Evolutionary conservation across 2,113 vertebrate species (phyloP).

Genomic region (Phylloscopus trochilus): DNA sequence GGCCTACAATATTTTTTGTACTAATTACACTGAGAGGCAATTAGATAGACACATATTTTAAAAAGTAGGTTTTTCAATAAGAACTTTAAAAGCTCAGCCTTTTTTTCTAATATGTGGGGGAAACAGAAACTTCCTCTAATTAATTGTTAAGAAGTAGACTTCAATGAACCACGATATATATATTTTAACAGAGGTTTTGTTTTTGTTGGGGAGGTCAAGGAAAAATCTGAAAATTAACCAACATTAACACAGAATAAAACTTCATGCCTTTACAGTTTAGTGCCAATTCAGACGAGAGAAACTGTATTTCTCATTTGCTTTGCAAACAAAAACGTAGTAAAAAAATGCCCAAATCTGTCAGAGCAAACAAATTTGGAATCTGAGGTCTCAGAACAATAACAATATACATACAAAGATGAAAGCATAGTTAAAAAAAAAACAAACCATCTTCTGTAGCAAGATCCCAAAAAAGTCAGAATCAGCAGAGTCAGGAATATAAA

Average conservation of each 20-base stretch:
- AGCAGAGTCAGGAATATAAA: slow-evolving; percentile 68
- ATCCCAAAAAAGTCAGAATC: slow-evolving; percentile 59
- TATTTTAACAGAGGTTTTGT: background rate
- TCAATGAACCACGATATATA: background rate
- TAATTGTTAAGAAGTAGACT: background rate
- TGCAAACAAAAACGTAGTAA: slow-evolving; percentile 22
- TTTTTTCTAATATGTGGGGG: background rate
- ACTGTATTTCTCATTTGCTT: background rate
- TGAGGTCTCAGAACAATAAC: slow-evolving; percentile 58
- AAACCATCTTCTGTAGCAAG: slow-evolving; percentile 57
- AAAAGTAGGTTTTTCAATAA: background rate
- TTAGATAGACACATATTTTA: background rate
- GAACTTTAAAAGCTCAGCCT: background rate
- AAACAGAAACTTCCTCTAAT: background rate
- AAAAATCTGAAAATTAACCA: background rate
- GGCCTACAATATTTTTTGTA: background rate
- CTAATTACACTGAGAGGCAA: background rate
- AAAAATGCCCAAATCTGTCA: slow-evolving; percentile 40
- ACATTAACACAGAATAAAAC: background rate
- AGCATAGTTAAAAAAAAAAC: slow-evolving; percentile 40
- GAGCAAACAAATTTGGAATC: slow-evolving; percentile 35
- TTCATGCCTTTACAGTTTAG: background rate
- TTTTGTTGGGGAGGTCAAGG: background rate
- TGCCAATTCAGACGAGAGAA: background rate
- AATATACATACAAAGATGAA: slow-evolving; percentile 66